Evolutionary conservation across 2,888 invertebrate species (phyloP).

Genomic region (Diplolepis rosae): DNA sequence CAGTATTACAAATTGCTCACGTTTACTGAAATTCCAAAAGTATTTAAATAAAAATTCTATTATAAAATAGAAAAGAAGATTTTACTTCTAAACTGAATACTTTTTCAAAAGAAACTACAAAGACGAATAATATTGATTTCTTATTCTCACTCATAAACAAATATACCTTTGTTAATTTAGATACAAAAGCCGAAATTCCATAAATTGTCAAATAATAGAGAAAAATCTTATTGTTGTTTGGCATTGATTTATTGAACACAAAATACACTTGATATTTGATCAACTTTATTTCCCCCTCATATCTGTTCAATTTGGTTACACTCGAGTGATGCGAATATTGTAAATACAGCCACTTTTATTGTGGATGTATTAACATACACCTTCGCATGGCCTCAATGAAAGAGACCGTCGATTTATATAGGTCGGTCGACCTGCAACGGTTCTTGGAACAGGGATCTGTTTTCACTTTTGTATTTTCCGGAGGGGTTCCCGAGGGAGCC

Average conservation of each 20-base stretch:
- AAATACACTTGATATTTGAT: not conserved
- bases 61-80: too few relatives aligned
- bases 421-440: slow-evolving; percentile 53
- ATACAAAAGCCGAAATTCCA: too few relatives aligned
- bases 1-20: too few relatives aligned
- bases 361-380: slow-evolving; percentile 24
- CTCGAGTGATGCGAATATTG: slow-evolving; percentile 5
- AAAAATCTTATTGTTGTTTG: not conserved
- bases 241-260: not conserved
- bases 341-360: slow-evolving; percentile 7
- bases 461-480: slow-evolving; percentile 66
- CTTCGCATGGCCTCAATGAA: not conserved
- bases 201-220: not conserved
- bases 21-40: too few relatives aligned
- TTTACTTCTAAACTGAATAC: too few relatives aligned
- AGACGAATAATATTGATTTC: too few relatives aligned
- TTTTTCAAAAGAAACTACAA: too few relatives aligned
- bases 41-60: too few relatives aligned
- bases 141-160: too few relatives aligned
- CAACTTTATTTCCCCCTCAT: not conserved
- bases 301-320: slow-evolving; percentile 10
- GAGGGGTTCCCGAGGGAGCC: slow-evolving; percentile 67
- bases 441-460: slow-evolving; percentile 54
- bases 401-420: slow-evolving; percentile 34
- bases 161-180: too few relatives aligned